Conservation (phyloP, 2,888 invertebrate species). For the Clistopyga incitator region DNA sequence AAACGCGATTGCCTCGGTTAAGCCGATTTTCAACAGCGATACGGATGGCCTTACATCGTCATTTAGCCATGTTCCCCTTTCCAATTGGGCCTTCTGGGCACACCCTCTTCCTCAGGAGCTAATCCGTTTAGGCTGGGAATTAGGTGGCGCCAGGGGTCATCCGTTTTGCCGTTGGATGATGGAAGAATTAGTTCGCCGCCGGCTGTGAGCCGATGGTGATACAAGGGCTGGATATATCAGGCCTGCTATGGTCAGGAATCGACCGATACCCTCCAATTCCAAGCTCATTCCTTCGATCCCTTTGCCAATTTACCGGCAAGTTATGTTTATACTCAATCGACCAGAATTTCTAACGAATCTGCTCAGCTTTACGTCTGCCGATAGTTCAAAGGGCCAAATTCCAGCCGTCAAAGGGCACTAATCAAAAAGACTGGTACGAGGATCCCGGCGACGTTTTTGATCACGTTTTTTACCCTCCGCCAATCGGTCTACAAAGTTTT, state of each 20-base stretch:
- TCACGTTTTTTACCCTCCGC: neutral
- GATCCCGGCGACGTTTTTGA: neutral
- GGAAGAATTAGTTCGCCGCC: conserved; percentile 72
- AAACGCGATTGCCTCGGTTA: conserved; percentile 59
- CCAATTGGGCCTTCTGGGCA: conserved; percentile 14
- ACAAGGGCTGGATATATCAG: conserved; percentile 45
- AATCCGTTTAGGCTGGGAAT: conserved; percentile 75
- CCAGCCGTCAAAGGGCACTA: neutral
- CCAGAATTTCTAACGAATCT: conserved; percentile 8
- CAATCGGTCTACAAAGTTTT: no score
- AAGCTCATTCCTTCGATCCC: conserved; percentile 1
- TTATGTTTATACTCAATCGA: conserved; percentile 6
- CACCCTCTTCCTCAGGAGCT: conserved; percentile 51
- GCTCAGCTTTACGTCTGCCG: neutral
- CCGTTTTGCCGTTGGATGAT: conserved; percentile 58
- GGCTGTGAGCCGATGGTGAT: conserved; percentile 31
- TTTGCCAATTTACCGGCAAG: neutral
- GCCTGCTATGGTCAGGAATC: conserved; percentile 35
- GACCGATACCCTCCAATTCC: conserved; percentile 30
- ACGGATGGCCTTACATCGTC: conserved; percentile 69
- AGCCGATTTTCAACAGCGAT: conserved; percentile 65
- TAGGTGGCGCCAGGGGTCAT: conserved; percentile 66
- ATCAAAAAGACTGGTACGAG: neutral
- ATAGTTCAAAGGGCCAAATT: neutral
- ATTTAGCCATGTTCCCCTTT: conserved; percentile 65